A percentile compares a stretch with the other conserved stretches of the same genome.
phyloP scores from a whole-genome alignment of 1,140 invertebrate species.

The Stenopsyche tienmushanensis region DNA sequence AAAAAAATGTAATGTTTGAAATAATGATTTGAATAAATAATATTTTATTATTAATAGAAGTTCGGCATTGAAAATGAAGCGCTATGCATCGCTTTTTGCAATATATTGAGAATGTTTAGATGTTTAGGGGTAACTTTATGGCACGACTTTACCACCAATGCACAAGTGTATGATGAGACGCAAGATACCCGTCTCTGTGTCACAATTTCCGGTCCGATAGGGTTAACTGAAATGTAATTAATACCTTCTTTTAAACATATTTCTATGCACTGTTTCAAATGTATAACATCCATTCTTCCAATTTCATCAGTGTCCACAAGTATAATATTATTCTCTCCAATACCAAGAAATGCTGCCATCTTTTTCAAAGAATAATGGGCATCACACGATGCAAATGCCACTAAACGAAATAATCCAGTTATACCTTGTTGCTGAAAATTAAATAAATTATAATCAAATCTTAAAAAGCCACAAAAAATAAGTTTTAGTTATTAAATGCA shows the following conservation, averaged over 20 bases:
- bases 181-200: too few relatives aligned
- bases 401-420: conserved; percentile 63
- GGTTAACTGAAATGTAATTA: too few relatives aligned
- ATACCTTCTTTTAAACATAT: conserved; percentile 61
- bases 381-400: conserved; percentile 83
- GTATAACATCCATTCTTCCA: conserved; percentile 76
- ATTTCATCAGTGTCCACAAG: conserved; percentile 65
- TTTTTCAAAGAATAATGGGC: conserved; percentile 95
- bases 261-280: conserved; percentile 71
- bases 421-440: conserved; percentile 67
- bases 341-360: conserved; percentile 73
- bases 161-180: too few relatives aligned
- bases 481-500: background rate
- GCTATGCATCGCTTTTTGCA: too few relatives aligned
- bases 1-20: too few relatives aligned
- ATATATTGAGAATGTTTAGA: too few relatives aligned
- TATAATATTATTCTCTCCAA: conserved; percentile 77
- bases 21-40: too few relatives aligned
- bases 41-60: too few relatives aligned
- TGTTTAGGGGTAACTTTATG: too few relatives aligned
- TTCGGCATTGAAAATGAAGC: too few relatives aligned
- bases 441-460: conserved; percentile 27
- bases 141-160: too few relatives aligned
- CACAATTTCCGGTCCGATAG: too few relatives aligned
- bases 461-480: background rate